phyloP scores from a whole-genome alignment of 2,113 vertebrate genomes.

The Vidua chalybeata region DNA sequence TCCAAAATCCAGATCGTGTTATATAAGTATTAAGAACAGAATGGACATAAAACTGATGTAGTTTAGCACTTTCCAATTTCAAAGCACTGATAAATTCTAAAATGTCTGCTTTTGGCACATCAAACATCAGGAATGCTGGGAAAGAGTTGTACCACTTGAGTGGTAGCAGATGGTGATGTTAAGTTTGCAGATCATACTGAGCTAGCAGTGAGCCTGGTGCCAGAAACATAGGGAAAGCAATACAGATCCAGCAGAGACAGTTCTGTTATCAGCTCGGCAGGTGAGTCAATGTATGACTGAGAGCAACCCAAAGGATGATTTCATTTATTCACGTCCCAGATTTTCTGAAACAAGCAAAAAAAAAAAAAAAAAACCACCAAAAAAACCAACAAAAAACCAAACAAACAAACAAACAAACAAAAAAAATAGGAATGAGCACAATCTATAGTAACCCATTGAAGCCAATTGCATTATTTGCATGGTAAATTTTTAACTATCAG shows the following conservation, averaged over 20 bases:
- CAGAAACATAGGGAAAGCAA: slow-evolving; percentile 16
- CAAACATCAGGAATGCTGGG: slow-evolving; percentile 36
- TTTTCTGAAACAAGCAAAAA: not conserved
- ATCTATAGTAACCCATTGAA: not conserved
- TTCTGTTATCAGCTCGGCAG: slow-evolving; percentile 39
- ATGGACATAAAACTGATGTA: not conserved
- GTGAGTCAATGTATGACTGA: slow-evolving; percentile 38
- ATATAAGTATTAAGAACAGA: not conserved
- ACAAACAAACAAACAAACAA: not conserved
- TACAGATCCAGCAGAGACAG: slow-evolving; percentile 35
- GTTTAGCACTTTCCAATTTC: not conserved
- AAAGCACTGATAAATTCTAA: slow-evolving; percentile 9
- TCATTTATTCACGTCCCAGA: not conserved
- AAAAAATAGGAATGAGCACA: not conserved
- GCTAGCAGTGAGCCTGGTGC: slow-evolving; percentile 15
- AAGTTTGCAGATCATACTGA: slow-evolving; percentile 37
- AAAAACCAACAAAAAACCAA: too few relatives aligned
- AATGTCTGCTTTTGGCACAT: slow-evolving; percentile 15
- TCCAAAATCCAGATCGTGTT: not conserved
- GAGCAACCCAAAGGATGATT: slow-evolving; percentile 4
- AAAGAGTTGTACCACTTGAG: slow-evolving; percentile 52
- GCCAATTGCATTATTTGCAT: not conserved
- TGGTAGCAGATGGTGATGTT: slow-evolving; percentile 59
- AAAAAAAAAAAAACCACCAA: not conserved
- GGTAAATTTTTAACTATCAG: not conserved